Base-by-base conservation (phyloP, 2,797 vertebrate species). In the Coregonus suidteri region DNA sequence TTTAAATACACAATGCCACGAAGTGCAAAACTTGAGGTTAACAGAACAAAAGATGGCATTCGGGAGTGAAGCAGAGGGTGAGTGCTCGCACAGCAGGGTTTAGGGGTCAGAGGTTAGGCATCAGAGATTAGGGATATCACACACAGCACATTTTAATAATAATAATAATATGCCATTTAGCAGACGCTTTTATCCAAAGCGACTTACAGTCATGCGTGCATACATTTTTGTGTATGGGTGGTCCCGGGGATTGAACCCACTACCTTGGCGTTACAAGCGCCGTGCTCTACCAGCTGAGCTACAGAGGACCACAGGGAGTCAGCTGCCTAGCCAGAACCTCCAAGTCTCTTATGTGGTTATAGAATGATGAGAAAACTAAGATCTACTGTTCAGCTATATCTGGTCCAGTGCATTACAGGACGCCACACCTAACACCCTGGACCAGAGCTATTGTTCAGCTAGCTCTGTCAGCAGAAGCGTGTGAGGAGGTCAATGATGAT, bases 21-120 rank as follows among this genome's bases (percentile, higher is more conserved):
- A 82, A 85, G 80, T 88, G 77, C 78, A 79, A 84, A 70, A 72
- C 37, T 13, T 59, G 6, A 15, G 4, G 25, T 11, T 76, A 34
- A 56, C n/a, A 30, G 52, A 53, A 53, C 9, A 56, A 37, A 14
- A 18, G 1, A 18, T 7, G 30, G 54, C 9, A 66, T 67, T 69
- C 14, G 37, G 35, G 18, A 69, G 16, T 69, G 34, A 20, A 53
- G 16, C 15, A 69, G n/a, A 14, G 47, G 64, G 18, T 25, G 31
- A 59, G 54, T 59, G 54, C 54, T 59, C 15, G 0, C 41, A 59
- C 6, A 59, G 54, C 13, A 47, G 56, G 35, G 34, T 18, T 65
- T 25, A 68, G 13, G 4, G 66, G 15, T 4, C 13, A 35, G 64
- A 16, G 64, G 64, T 65, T 13, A 30, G 20, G 20, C 16, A 0